Conservation (phyloP, 2,888 invertebrate genomes). For the Globia sparganii region DNA sequence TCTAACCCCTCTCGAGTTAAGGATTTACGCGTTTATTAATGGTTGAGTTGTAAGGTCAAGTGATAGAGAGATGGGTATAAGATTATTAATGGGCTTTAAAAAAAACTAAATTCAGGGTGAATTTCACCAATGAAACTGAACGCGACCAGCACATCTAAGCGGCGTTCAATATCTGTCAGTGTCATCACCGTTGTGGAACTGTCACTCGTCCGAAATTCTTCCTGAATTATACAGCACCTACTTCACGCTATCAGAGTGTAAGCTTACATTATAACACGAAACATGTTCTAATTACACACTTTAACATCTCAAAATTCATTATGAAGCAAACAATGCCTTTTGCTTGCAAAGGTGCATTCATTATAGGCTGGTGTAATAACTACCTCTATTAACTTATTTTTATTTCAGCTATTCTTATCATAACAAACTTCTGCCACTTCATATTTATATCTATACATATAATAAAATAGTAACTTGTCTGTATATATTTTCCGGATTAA, state of each 20-base stretch:
- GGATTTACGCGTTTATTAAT: slow-evolving; percentile 1
- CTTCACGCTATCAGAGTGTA: neutral
- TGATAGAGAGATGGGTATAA: neutral
- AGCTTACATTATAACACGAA: neutral
- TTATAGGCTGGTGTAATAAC: neutral
- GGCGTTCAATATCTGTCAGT: neutral
- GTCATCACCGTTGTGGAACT: neutral
- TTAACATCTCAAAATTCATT: neutral
- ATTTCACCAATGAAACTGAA: neutral
- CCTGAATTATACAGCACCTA: no score
- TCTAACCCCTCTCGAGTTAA: slow-evolving; percentile 12
- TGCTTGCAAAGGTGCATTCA: neutral
- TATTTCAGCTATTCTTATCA: neutral
- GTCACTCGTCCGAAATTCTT: neutral
- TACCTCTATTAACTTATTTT: neutral
- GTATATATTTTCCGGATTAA: neutral
- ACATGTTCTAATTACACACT: neutral
- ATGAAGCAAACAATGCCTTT: neutral
- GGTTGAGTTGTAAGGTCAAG: slow-evolving; percentile 7
- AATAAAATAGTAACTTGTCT: neutral
- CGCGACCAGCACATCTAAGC: neutral
- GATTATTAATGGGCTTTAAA: neutral
- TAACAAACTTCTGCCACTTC: neutral
- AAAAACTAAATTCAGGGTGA: no score
- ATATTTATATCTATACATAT: neutral